Evolutionary conservation across 2,888 invertebrate genomes (phyloP).

Genomic region (Keiferia lycopersicella): DNA sequence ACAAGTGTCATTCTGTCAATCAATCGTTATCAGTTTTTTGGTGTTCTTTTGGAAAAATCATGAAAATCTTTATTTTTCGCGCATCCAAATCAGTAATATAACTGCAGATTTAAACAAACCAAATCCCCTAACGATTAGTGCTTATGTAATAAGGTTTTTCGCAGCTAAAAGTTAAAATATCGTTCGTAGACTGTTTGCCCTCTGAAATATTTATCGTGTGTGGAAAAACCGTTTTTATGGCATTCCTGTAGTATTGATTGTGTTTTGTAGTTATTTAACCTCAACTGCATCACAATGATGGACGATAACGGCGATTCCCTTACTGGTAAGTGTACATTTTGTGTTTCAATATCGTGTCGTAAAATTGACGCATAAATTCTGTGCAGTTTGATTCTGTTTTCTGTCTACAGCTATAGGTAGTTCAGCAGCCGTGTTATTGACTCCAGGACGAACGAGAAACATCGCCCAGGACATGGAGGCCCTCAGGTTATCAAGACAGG

Average conservation of each 20-base stretch:
- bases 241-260: constrained; percentile 25
- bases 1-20: constrained; percentile 35
- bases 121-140: not conserved
- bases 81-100: constrained; percentile 9
- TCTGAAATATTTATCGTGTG: constrained; percentile 36
- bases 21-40: constrained; percentile 34
- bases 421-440: constrained; percentile 83
- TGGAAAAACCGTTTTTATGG: constrained; percentile 34
- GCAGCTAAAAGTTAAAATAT: constrained; percentile 1
- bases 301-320: constrained; percentile 70
- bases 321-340: constrained; percentile 53
- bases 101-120: not conserved
- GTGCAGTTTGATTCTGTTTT: constrained; percentile 33
- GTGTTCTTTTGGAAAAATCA: constrained; percentile 24
- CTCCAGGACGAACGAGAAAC: constrained; percentile 88
- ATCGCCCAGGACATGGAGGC: constrained; percentile 93
- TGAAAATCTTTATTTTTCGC: constrained; percentile 19
- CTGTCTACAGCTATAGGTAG: constrained; percentile 59
- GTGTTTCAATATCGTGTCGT: constrained; percentile 20
- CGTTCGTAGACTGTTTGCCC: constrained; percentile 21
- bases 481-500: constrained; percentile 88
- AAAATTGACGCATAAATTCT: not conserved
- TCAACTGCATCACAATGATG: constrained; percentile 51
- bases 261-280: constrained; percentile 25
- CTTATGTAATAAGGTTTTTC: not conserved